phyloP scores from a whole-genome alignment of 2,888 invertebrate genomes.

The Ryuthela nishihirai region DNA sequence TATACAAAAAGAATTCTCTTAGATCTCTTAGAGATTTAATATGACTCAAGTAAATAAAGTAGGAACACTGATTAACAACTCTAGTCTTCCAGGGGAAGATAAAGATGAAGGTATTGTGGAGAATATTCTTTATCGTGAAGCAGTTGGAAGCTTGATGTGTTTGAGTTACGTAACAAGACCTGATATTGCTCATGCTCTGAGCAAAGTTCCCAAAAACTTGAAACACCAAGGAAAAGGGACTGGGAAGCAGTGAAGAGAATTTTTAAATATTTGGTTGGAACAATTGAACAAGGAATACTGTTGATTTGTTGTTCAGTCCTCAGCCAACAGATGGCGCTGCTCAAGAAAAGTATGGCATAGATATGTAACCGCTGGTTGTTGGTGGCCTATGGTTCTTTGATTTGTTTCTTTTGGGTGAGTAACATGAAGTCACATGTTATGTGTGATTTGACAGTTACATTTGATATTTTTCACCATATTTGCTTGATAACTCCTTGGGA shows the following conservation, averaged over 20 bases:
- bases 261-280: conserved; percentile 12
- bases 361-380: too few species aligned
- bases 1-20: conserved; percentile 16
- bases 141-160: conserved; percentile 16
- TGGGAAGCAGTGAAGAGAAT: conserved; percentile 1
- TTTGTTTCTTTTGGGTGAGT: too few species aligned
- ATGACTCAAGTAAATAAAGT: conserved; percentile 24
- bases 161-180: conserved; percentile 5
- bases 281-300: neutral
- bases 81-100: neutral
- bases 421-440: too few species aligned
- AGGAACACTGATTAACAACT: conserved; percentile 8
- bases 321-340: too few species aligned
- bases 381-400: too few species aligned
- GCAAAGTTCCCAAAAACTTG: neutral
- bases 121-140: conserved; percentile 7
- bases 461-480: too few species aligned
- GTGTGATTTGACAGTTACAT: too few species aligned
- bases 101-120: neutral
- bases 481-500: too few species aligned
- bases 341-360: too few species aligned
- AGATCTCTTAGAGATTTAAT: conserved; percentile 8
- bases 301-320: neutral
- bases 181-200: conserved; percentile 9
- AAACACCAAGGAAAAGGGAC: neutral